phyloP scores from a whole-genome alignment of 2,888 invertebrate species.

The Peribatodes rhomboidaria region DNA sequence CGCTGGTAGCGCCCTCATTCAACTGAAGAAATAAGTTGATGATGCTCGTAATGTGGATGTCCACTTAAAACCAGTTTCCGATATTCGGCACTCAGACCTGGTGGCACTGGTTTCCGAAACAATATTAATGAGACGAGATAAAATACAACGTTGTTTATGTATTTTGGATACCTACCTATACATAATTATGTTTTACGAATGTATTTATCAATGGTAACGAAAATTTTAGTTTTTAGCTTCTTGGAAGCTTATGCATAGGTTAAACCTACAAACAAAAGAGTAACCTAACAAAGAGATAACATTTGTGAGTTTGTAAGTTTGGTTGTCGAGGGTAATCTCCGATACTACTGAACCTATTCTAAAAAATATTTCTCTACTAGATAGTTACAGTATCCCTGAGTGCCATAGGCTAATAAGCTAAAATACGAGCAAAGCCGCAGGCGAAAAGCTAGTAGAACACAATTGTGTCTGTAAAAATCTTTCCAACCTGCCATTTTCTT shows the following conservation, averaged over 20 bases:
- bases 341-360: too few relatives aligned
- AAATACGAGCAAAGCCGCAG: too few relatives aligned
- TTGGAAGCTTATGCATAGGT: not conserved
- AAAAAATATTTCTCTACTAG: too few relatives aligned
- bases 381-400: too few relatives aligned
- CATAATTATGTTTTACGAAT: not conserved
- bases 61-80: slow-evolving; percentile 30
- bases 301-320: too few relatives aligned
- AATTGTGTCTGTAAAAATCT: too few relatives aligned
- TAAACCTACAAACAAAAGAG: not conserved
- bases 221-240: not conserved
- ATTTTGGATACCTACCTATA: too few relatives aligned
- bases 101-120: slow-evolving; percentile 29
- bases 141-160: slow-evolving; percentile 11
- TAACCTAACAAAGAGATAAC: too few relatives aligned
- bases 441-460: too few relatives aligned
- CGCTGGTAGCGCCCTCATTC: not conserved
- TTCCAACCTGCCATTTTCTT: too few relatives aligned
- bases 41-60: slow-evolving; percentile 3
- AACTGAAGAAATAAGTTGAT: not conserved
- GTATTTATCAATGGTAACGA: not conserved
- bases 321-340: too few relatives aligned
- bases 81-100: slow-evolving; percentile 27
- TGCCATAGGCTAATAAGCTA: too few relatives aligned
- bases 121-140: slow-evolving; percentile 24